These are phyloP conservation scores for Bungarus multicinctus DNA, from an alignment of 2,113 vertebrate genomes.

Conservation along the genomic window DNA sequence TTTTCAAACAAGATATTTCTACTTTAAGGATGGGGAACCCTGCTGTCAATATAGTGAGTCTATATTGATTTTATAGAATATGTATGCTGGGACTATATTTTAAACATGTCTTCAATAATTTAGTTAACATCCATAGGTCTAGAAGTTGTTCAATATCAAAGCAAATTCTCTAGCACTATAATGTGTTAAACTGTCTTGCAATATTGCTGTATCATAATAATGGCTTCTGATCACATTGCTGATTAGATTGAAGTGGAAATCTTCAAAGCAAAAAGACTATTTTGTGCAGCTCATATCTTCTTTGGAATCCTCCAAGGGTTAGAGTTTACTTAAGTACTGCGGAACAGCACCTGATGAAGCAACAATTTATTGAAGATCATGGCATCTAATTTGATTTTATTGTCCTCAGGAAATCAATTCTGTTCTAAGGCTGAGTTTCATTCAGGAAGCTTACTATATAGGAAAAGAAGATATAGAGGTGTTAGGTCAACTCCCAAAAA, in stretches of 20 bases:
- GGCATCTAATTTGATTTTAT: conserved; percentile 17
- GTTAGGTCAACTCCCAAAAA: not conserved
- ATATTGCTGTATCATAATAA: not conserved
- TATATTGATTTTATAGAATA: conserved; percentile 61
- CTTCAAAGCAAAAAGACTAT: not conserved
- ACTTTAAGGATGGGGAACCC: conserved; percentile 45
- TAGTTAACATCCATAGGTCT: conserved; percentile 40
- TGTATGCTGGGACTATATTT: conserved; percentile 55
- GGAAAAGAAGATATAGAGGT: not conserved
- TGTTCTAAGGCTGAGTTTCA: not conserved
- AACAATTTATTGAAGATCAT: conserved; percentile 13
- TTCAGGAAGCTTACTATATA: not conserved
- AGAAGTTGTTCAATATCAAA: conserved; percentile 44
- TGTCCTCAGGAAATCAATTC: not conserved
- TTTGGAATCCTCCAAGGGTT: not conserved
- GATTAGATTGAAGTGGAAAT: conserved; percentile 1
- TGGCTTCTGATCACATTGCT: conserved; percentile 6
- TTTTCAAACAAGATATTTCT: conserved; percentile 56
- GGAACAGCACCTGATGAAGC: not conserved
- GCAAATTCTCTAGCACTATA: conserved; percentile 1
- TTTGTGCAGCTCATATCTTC: not conserved
- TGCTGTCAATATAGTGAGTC: conserved; percentile 54
- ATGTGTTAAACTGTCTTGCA: conserved; percentile 36
- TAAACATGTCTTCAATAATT: conserved; percentile 37
- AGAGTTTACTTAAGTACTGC: not conserved